These are phyloP conservation scores for Plebejus argus DNA, from an alignment of 2,888 invertebrate genomes.

Conservation along the genomic window DNA sequence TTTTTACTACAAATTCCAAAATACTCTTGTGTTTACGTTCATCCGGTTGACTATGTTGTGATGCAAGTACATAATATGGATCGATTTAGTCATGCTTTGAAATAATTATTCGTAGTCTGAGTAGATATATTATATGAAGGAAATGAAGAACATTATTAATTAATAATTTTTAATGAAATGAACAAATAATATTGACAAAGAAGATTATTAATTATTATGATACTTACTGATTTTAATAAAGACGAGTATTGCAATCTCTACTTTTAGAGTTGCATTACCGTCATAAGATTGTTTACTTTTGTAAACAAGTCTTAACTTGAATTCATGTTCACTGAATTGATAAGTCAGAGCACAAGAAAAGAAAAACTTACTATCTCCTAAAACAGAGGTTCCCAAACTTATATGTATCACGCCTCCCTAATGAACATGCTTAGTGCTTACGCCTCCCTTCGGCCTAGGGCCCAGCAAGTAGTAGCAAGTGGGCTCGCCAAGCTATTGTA, in stretches of 20 bases:
- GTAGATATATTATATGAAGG: background rate
- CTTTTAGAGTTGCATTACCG: background rate
- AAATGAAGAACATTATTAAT: background rate
- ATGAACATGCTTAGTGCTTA: too few species aligned
- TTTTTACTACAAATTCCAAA: slow-evolving; percentile 39
- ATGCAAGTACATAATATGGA: background rate
- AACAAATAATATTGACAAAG: too few species aligned
- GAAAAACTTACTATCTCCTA: too few species aligned
- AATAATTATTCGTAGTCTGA: background rate
- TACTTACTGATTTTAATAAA: background rate
- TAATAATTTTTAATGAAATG: background rate
- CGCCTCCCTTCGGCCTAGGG: too few species aligned
- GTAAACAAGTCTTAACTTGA: background rate
- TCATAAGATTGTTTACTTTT: background rate
- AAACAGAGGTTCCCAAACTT: too few species aligned
- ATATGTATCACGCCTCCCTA: too few species aligned
- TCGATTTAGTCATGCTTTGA: background rate
- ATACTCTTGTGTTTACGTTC: slow-evolving; percentile 43
- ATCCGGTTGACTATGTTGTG: slow-evolving; percentile 35
- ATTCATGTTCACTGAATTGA: background rate
- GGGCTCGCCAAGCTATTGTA: too few species aligned
- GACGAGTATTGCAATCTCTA: background rate
- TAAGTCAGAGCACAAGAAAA: background rate
- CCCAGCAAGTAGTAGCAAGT: too few species aligned
- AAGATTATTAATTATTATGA: background rate